Evolutionary conservation across 2,797 vertebrate genomes (phyloP), one percentile per base, ranked within the genome.

Genomic region (Coreius guichenoti): DNA sequence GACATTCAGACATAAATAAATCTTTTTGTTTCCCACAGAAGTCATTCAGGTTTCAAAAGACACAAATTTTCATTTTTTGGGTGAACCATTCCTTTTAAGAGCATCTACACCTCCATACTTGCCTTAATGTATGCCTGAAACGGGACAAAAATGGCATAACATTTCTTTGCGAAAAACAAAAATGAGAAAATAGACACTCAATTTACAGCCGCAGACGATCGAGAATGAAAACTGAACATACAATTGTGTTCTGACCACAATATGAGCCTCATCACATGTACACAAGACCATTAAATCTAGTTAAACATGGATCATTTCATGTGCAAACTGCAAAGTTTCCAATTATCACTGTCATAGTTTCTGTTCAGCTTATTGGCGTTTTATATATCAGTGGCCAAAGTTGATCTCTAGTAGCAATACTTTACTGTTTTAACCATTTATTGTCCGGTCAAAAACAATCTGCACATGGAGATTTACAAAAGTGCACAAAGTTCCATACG

Each of bases 21-120:
- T 17, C 54, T 56, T 56, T 23, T 29, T 17, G n/a, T 17, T 73
- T 73, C 45, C 39, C 14, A 72, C 69, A 72, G 43, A 49, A 72
- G 39, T 29, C 43, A 26, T 73, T 26, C 43, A 47, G n/a, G 13
- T 51, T 31, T 51, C 43, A 73, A 73, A 73, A 49, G 45, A 49
- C 45, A 51, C 14, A 1, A 13, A 13, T 75, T 54, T 31, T 51
- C 3, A 33, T 54, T 33, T 72, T 56, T 75, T 75, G 11, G 74
- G 51, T 39, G 74, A 76, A 56, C 47, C 31, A 21, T 33, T 31
- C 9, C 47, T 54, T 61, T 75, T 54, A 51, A 75, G 73, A 75
- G 29, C 47, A 51, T 11, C 47, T 74, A 31, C 12, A n/a, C 5
- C 31, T 36, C 6, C 49, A 56, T n/a, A 76, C 21, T 56, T 8